Percentiles rank a stretch among this genome's conserved stretches.
Evolutionary conservation across 53 echinoderm and acorn worm species (phyloP).

Genomic region (Astropecten irregularis): DNA sequence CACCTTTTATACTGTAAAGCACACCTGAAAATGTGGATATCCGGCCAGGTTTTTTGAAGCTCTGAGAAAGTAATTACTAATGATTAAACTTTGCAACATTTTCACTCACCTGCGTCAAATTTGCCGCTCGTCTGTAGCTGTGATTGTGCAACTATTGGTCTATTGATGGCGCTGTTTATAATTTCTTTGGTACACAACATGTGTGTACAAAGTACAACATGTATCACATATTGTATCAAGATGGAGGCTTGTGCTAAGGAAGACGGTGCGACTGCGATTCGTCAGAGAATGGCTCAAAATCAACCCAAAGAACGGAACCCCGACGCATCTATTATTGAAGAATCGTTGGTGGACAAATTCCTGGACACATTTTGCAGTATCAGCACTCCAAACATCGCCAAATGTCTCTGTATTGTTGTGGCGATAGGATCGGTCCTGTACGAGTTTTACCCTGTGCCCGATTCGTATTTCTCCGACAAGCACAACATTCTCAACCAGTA

Average conservation of each 20-base stretch:
- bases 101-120: too few relatives aligned
- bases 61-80: too few relatives aligned
- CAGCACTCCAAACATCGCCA: neutral
- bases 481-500: slow-evolving; percentile 74
- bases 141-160: neutral
- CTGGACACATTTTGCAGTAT: neutral
- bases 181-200: too few relatives aligned
- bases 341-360: neutral
- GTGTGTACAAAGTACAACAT: too few relatives aligned
- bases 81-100: too few relatives aligned
- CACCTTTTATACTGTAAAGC: too few relatives aligned
- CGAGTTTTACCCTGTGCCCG: slow-evolving; percentile 19
- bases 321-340: neutral
- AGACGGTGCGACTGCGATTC: neutral
- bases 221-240: too few relatives aligned
- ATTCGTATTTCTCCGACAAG: slow-evolving; percentile 70
- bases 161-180: slow-evolving; percentile 9
- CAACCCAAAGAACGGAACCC: neutral
- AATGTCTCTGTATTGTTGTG: slow-evolving; percentile 13
- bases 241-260: neutral
- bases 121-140: too few relatives aligned
- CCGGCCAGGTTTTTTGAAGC: too few relatives aligned
- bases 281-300: slow-evolving; percentile 26
- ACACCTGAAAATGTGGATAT: too few relatives aligned
- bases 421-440: slow-evolving; percentile 21